phyloP scores from a whole-genome alignment of 2,888 invertebrate species.

The Metacarcinus magister region DNA sequence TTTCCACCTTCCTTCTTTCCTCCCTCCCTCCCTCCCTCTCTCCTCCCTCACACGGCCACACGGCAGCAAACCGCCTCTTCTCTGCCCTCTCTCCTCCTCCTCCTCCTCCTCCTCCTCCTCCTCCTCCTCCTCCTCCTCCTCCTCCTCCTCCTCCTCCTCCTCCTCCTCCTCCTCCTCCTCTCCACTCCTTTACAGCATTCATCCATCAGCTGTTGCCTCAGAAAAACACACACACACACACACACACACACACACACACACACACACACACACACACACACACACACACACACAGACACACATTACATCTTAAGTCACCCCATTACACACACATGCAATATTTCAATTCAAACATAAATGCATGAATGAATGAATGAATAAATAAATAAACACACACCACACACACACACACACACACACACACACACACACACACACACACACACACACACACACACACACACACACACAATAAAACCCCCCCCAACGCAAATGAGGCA shows the following conservation, averaged over 20 bases:
- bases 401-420: neutral
- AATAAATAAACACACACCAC: too few relatives aligned
- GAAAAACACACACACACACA: neutral
- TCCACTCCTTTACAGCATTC: neutral
- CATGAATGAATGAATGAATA: neutral
- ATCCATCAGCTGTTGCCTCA: conserved; percentile 5
- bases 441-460: conserved; percentile 28
- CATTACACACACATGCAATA: too few relatives aligned
- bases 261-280: neutral
- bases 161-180: too few relatives aligned
- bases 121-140: neutral
- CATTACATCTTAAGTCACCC: neutral
- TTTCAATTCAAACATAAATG: neutral
- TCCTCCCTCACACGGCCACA: neutral
- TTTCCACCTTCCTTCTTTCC: neutral
- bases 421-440: conserved; percentile 26
- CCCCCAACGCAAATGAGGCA: neutral
- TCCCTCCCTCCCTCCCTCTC: neutral
- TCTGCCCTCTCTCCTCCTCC: neutral
- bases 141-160: too few relatives aligned
- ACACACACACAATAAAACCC: conserved; percentile 16
- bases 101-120: neutral
- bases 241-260: neutral
- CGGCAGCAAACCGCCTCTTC: neutral
- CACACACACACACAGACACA: neutral